Evolutionary conservation across 2,797 vertebrate genomes (phyloP).

Genomic region (Lepidocolaptes lacrymiger): DNA sequence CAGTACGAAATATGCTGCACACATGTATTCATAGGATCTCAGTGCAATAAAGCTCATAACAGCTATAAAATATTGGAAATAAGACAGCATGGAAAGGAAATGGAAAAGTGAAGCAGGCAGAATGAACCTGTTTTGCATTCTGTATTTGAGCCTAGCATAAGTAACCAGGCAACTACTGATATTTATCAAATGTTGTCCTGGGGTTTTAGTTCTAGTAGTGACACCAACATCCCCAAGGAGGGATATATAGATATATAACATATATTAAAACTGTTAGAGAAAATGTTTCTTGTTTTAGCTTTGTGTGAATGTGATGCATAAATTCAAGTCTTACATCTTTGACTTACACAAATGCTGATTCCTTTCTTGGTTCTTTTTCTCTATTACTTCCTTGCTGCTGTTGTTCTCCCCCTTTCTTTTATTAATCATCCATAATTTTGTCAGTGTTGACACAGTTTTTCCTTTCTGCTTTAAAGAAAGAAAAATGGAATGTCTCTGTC

Average conservation of each 20-base stretch:
- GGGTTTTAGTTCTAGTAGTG: not conserved
- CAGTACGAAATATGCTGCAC: slow-evolving; percentile 19
- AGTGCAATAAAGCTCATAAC: slow-evolving; percentile 6
- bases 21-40: slow-evolving; percentile 15
- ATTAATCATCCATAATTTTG: not conserved
- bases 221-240: not conserved
- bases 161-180: slow-evolving; percentile 8
- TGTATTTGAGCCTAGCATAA: not conserved
- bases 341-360: not conserved
- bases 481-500: not conserved
- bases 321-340: not conserved
- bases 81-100: slow-evolving; percentile 28
- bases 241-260: not conserved
- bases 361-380: not conserved
- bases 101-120: slow-evolving; percentile 30
- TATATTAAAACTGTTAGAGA: not conserved
- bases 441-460: not conserved
- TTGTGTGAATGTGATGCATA: not conserved
- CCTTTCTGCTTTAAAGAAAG: not conserved
- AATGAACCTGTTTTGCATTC: slow-evolving; percentile 13
- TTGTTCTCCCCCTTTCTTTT: not conserved
- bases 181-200: not conserved
- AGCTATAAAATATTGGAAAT: slow-evolving; percentile 23
- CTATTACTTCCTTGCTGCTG: not conserved
- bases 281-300: not conserved